Evolutionary conservation across 2,797 vertebrate species (phyloP).

Genomic region (Peromyscus eremicus): DNA sequence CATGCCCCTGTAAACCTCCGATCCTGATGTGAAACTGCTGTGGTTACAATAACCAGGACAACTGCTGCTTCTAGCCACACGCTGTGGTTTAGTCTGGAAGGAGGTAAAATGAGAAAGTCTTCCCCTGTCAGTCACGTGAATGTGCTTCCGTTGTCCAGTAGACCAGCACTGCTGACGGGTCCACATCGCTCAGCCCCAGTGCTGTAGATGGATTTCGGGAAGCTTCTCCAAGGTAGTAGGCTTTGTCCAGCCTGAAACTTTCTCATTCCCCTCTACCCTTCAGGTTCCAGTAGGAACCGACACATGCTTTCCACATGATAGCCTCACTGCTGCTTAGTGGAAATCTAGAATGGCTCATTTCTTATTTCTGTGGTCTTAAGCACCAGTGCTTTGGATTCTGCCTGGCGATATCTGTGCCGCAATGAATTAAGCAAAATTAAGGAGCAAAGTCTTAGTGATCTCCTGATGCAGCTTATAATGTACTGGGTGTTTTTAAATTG

Average conservation of each 20-base stretch:
- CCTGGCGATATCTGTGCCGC: not conserved
- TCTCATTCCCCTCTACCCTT: not conserved
- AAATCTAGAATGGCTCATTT: not conserved
- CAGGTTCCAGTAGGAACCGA: not conserved
- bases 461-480: not conserved
- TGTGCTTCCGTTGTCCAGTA: no score
- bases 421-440: not conserved
- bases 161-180: not conserved
- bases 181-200: not conserved
- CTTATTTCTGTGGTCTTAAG: not conserved
- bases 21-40: not conserved
- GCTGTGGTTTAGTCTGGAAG: not conserved
- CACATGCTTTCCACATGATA: not conserved
- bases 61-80: not conserved
- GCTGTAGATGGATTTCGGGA: accelerated
- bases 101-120: not conserved
- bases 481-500: not conserved
- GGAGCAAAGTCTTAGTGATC: not conserved
- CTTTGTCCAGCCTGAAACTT: not conserved
- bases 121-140: not conserved
- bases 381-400: not conserved
- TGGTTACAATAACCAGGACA: not conserved
- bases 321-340: not conserved
- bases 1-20: accelerated
- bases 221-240: no score